Evolutionary conservation across 2,888 invertebrate genomes (phyloP).

Genomic region (Tiliacea aurago): DNA sequence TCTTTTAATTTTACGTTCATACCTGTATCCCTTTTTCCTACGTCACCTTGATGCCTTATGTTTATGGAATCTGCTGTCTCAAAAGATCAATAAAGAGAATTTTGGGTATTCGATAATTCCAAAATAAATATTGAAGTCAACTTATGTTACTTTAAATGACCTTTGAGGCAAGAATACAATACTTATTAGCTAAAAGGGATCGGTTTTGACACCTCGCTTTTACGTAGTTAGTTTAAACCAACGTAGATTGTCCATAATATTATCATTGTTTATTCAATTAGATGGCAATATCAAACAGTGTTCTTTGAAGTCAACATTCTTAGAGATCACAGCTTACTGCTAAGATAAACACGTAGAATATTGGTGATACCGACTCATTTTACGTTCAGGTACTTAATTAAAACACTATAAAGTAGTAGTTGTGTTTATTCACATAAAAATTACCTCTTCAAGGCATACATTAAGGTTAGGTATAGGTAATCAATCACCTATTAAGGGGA

Average conservation of each 20-base stretch:
- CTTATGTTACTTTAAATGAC: background rate
- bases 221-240: slow-evolving; percentile 5
- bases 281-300: slow-evolving; percentile 39
- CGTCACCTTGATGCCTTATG: background rate
- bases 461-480: background rate
- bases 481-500: too few species aligned
- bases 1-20: background rate
- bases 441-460: background rate
- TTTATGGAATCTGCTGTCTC: background rate
- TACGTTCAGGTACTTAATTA: slow-evolving; percentile 10
- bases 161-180: slow-evolving; percentile 22
- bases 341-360: slow-evolving; percentile 28
- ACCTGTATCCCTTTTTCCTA: background rate
- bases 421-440: slow-evolving; percentile 16
- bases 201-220: background rate
- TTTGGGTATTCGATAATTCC: slow-evolving; percentile 27
- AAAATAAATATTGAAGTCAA: slow-evolving; percentile 20
- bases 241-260: slow-evolving; percentile 13
- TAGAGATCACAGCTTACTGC: slow-evolving; percentile 43
- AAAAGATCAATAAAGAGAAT: background rate
- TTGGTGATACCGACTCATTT: background rate
- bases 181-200: slow-evolving; percentile 20
- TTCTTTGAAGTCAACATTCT: slow-evolving; percentile 33
- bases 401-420: background rate
- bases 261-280: slow-evolving; percentile 47